phyloP scores from a whole-genome alignment of 2,113 vertebrate species.

The Zosterops hypoxanthus region DNA sequence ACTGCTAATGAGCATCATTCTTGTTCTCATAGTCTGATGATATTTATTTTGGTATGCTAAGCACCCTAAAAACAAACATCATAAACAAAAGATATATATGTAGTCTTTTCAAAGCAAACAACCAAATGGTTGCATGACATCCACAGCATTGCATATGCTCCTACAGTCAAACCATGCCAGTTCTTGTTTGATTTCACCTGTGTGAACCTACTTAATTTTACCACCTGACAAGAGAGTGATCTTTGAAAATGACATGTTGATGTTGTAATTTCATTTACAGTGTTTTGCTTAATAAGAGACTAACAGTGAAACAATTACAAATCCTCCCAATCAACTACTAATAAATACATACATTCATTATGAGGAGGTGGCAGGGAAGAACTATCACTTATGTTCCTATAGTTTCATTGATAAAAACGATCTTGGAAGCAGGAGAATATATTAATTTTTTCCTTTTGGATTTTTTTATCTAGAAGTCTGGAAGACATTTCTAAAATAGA shows the following conservation, averaged over 20 bases:
- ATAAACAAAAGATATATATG: neutral
- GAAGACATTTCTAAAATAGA: conserved; percentile 81
- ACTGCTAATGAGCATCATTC: neutral
- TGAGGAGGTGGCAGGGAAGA: conserved; percentile 8
- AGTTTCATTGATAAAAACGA: conserved; percentile 80
- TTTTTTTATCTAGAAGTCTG: conserved; percentile 67
- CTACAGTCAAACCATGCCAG: neutral
- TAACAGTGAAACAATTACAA: neutral
- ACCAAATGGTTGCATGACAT: neutral
- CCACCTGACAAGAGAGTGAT: neutral
- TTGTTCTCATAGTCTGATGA: neutral
- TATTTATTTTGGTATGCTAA: neutral
- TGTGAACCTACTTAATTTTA: neutral
- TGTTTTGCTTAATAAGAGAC: conserved; percentile 12
- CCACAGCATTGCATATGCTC: neutral
- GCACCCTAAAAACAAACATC: neutral
- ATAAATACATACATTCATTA: conserved; percentile 40
- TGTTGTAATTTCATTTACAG: neutral
- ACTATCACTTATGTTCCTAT: conserved; percentile 57
- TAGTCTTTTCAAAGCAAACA: neutral
- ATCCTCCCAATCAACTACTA: conserved; percentile 11
- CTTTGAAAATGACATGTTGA: neutral
- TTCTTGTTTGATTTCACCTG: neutral
- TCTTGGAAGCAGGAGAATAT: conserved; percentile 68
- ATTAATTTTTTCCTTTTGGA: conserved; percentile 70